Base-by-base conservation (phyloP, 1,140 invertebrate species). In the Cydia fagiglandana region DNA sequence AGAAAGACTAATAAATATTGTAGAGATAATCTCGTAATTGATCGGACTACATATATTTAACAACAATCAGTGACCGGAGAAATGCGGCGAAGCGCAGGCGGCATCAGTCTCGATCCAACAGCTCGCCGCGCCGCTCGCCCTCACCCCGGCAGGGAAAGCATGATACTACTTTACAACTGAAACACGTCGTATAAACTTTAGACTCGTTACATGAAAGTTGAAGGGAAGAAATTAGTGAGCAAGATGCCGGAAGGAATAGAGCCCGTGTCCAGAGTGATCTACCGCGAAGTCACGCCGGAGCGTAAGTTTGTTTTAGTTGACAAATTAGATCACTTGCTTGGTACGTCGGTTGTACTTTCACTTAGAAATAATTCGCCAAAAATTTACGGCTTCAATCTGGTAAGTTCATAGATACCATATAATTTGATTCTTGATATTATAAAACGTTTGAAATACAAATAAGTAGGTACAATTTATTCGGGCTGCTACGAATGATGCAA, bases 211-310 rank as follows among this genome's bases (percentile, higher is more conserved):
- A 61, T 24, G n/a, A 24, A n/a, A 10, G 24, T 64, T 30, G 15
- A 64, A 68, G 64, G 24, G 64, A n/a, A 47, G 45, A 47, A 47
- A 30, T 38, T 28, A 34, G 30, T 79, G 74, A 64, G 20, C 53
- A 86, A 75, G 68, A 90, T 91, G 89, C 89, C 89, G 70, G 86
- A 86, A 28, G 82, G 86, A 84, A 76, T 79, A 76, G 83, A 88
- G 83, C 77, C 75, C 45, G 64, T 79, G 64, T 79, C 83, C 10
- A 84, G 83, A 77, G 83, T 91, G 61, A 81, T 89, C 17, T 81
- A 86, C 15, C 84, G 84, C 13, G 81, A 89, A 78, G 82, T 90
- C 15, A 90, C 88, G 20, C 86, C 86, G 68, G 88, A 90, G 73
- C 79, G 88, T 90, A 76, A 88, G 88, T 90, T n/a, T 34, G 45